Evolutionary conservation across 2,113 vertebrate genomes (phyloP).

Genomic region (Microtus oregoni): DNA sequence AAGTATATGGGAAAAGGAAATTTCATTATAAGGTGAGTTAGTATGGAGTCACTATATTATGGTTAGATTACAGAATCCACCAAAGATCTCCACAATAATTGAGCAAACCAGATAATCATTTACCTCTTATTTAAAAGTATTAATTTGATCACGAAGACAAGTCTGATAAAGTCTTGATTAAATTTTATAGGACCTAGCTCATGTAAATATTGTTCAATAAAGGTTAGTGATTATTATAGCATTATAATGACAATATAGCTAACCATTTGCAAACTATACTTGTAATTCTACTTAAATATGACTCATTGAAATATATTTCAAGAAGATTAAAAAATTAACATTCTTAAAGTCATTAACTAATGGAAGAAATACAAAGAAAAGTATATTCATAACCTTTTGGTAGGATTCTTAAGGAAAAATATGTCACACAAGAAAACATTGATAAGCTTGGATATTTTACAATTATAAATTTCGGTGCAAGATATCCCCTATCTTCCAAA

Average conservation of each 20-base stretch:
- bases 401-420: background rate
- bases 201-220: slow-evolving; percentile 7
- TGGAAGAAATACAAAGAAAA: background rate
- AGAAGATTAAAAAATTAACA: background rate
- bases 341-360: background rate
- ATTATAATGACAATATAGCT: background rate
- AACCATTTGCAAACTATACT: background rate
- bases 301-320: background rate
- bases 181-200: background rate
- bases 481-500: background rate
- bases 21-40: slow-evolving; percentile 3
- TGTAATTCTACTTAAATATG: background rate
- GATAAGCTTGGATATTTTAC: background rate
- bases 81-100: background rate
- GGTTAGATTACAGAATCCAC: background rate
- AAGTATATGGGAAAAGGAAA: slow-evolving; percentile 1
- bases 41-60: background rate
- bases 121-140: background rate
- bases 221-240: background rate
- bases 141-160: slow-evolving; percentile 21
- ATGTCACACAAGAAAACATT: background rate
- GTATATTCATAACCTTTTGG: background rate
- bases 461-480: background rate
- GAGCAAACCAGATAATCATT: slow-evolving; percentile 24
- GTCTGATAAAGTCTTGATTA: background rate